Percentiles rank a stretch among this genome's conserved stretches.
These are phyloP conservation scores for Drosophila merina DNA, from an alignment of 2,888 invertebrate genomes.

Conservation along the genomic window DNA sequence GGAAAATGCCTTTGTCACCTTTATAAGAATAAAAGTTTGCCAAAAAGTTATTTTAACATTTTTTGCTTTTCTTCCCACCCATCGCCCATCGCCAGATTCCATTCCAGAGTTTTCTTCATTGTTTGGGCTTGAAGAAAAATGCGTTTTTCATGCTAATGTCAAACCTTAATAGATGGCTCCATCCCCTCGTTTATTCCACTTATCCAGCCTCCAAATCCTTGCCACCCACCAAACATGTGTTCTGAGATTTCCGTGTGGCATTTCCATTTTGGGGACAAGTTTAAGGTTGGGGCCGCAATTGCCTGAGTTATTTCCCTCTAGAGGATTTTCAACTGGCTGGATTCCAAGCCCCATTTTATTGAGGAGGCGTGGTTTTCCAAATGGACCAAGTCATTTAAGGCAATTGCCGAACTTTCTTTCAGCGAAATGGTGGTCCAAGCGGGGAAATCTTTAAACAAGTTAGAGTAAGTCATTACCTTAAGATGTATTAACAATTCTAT, in stretches of 20 bases:
- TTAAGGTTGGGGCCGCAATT: conserved; percentile 31
- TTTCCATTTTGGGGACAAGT: conserved; percentile 60
- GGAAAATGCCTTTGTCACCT: conserved; percentile 45
- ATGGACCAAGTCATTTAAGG: conserved; percentile 2
- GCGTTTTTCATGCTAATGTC: conserved; percentile 79
- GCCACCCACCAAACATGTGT: conserved; percentile 59
- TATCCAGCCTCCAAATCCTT: conserved; percentile 11
- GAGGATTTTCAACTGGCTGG: conserved; percentile 59
- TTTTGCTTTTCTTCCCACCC: conserved; percentile 19
- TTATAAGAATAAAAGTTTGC: conserved; percentile 23
- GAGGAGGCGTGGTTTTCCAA: conserved; percentile 7
- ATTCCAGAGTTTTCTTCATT: conserved; percentile 27
- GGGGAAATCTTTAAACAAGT: not conserved
- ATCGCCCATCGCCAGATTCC: not conserved
- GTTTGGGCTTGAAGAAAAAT: conserved; percentile 66
- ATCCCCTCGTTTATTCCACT: conserved; percentile 4
- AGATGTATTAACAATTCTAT: not conserved
- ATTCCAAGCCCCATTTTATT: conserved; percentile 8
- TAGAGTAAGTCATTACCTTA: not conserved
- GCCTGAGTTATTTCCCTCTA: conserved; percentile 69
- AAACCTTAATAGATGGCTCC: conserved; percentile 68
- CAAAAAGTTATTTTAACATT: conserved; percentile 46
- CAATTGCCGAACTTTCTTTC: conserved; percentile 15
- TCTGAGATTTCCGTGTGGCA: conserved; percentile 62
- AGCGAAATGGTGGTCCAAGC: conserved; percentile 3